phyloP scores from a whole-genome alignment of 2,888 invertebrate genomes.

The Brassicogethes aeneus region DNA sequence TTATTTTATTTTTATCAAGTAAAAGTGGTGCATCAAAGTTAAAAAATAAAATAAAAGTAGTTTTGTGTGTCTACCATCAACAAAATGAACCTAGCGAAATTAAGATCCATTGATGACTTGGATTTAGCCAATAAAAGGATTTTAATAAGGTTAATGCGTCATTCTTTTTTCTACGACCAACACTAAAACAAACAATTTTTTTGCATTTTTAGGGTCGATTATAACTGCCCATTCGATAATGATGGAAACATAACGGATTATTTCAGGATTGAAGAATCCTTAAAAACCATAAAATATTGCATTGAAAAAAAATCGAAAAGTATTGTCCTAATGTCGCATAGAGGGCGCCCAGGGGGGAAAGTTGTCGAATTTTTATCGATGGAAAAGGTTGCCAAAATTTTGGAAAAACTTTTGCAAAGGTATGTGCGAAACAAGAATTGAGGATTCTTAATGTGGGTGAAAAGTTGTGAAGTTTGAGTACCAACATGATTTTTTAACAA shows the following conservation, averaged over 20 bases:
- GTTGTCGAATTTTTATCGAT: background rate
- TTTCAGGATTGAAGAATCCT: background rate
- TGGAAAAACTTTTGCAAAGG: slow-evolving; percentile 30
- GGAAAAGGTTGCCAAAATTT: background rate
- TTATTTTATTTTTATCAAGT: too few species aligned
- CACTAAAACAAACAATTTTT: too few species aligned
- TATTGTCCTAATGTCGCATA: background rate
- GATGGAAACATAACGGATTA: background rate
- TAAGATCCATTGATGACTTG: slow-evolving; percentile 1
- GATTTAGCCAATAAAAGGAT: background rate
- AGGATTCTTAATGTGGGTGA: too few species aligned
- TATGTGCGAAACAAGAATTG: too few species aligned
- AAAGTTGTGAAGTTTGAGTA: too few species aligned
- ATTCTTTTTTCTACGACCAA: too few species aligned
- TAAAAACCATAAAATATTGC: slow-evolving; percentile 1
- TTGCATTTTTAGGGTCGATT: slow-evolving; percentile 30
- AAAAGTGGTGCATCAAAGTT: too few species aligned
- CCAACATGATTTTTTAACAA: too few species aligned
- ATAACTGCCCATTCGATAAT: background rate
- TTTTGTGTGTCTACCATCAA: too few species aligned
- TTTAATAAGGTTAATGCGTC: slow-evolving; percentile 62
- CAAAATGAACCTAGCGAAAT: background rate
- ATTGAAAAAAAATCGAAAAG: background rate
- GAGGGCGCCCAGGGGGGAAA: background rate
- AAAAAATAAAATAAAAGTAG: too few species aligned